A percentile compares a stretch with the other conserved stretches of the same genome.
Conservation (phyloP, 2,797 vertebrate species). For the Graptemys geographica region DNA sequence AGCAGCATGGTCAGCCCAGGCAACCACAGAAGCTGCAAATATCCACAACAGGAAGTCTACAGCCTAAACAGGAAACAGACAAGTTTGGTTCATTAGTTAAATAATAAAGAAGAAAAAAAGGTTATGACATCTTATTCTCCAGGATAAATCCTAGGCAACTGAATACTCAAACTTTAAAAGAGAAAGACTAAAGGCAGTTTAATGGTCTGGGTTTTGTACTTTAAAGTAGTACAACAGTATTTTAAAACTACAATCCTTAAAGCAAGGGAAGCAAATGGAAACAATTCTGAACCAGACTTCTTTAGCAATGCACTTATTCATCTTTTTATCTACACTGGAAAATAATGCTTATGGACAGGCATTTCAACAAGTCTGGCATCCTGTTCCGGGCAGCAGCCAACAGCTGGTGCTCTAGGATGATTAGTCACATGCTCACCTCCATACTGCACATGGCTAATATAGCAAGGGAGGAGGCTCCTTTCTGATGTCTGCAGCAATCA, state of each 20-base stretch:
- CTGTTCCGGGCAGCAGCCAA: not conserved
- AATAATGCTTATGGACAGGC: not conserved
- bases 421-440: not conserved
- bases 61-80: slow-evolving; percentile 79
- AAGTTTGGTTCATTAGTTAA: not conserved
- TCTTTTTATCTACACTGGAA: not conserved
- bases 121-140: not conserved
- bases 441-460: not conserved
- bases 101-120: not conserved
- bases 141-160: not conserved
- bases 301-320: not conserved
- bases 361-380: not conserved
- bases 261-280: not conserved
- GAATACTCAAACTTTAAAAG: slow-evolving; percentile 23
- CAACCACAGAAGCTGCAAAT: slow-evolving; percentile 88
- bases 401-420: not conserved
- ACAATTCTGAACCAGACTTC: not conserved
- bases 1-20: slow-evolving; percentile 90
- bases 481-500: not conserved
- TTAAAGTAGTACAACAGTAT: not conserved
- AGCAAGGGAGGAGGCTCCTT: not conserved
- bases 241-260: not conserved
- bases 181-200: not conserved
- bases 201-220: not conserved
- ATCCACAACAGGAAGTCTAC: slow-evolving; percentile 90